Conservation (phyloP, 2,888 invertebrate species). For the Nudaria mundana region DNA sequence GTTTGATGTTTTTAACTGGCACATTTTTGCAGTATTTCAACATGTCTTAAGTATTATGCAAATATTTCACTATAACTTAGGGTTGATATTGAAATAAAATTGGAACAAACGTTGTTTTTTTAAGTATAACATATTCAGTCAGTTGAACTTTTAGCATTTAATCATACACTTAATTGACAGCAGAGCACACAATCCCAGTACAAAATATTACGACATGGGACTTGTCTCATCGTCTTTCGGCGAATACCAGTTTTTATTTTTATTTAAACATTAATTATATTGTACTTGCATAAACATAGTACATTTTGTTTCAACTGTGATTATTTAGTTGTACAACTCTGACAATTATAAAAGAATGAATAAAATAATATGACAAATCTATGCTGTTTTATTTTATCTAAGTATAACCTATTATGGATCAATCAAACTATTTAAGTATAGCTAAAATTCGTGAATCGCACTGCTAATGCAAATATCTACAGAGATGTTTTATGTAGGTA, state of each 20-base stretch:
- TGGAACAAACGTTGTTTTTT: too few species aligned
- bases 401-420: too few species aligned
- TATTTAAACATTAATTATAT: slow-evolving; percentile 64
- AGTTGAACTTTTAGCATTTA: too few species aligned
- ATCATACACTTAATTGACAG: slow-evolving; percentile 39
- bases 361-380: slow-evolving; percentile 68
- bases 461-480: too few species aligned
- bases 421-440: too few species aligned
- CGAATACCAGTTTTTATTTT: slow-evolving; percentile 48
- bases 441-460: too few species aligned
- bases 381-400: slow-evolving; percentile 38
- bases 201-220: slow-evolving; percentile 46
- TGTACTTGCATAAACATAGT: slow-evolving; percentile 56
- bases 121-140: too few species aligned
- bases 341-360: slow-evolving; percentile 80
- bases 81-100: too few species aligned
- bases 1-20: slow-evolving; percentile 18
- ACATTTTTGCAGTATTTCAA: slow-evolving; percentile 18
- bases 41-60: too few species aligned
- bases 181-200: slow-evolving; percentile 75
- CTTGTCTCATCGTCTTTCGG: slow-evolving; percentile 21
- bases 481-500: not conserved
- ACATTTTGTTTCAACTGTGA: slow-evolving; percentile 83
- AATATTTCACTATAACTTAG: too few species aligned
- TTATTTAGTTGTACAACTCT: slow-evolving; percentile 83